phyloP scores from a whole-genome alignment of 64 coral and sea anemone genomes.

The Cladopsammia gracilis region DNA sequence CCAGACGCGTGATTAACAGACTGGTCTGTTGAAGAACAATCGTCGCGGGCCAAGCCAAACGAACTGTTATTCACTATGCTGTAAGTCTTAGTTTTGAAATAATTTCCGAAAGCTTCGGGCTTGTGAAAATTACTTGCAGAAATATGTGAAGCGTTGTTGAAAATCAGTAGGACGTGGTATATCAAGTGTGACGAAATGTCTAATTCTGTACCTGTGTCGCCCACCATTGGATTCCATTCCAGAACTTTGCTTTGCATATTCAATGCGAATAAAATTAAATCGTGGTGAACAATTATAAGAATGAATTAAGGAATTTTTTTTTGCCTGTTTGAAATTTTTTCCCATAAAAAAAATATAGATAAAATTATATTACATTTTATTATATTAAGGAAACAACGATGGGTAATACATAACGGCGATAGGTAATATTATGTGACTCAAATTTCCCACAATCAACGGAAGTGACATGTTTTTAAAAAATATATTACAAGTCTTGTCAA shows the following conservation, averaged over 20 bases:
- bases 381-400: neutral
- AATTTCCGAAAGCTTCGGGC: neutral
- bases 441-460: neutral
- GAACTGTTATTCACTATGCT: neutral
- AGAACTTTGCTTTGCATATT: constrained; percentile 25
- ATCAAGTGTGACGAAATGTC: constrained; percentile 38
- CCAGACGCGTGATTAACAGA: neutral
- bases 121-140: neutral
- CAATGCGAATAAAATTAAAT: constrained; percentile 14
- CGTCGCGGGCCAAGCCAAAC: neutral
- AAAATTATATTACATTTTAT: neutral
- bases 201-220: neutral
- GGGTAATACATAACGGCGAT: neutral
- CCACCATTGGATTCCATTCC: neutral
- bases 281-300: neutral
- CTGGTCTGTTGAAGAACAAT: neutral
- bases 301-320: neutral
- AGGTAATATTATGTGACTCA: neutral
- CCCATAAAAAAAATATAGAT: neutral
- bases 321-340: neutral
- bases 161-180: neutral
- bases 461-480: constrained; percentile 18
- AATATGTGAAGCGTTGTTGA: constrained; percentile 24
- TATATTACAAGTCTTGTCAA: neutral
- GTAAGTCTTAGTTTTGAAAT: neutral